Conservation (phyloP, 1,140 invertebrate species). For the Brachionus calyciflorus region DNA sequence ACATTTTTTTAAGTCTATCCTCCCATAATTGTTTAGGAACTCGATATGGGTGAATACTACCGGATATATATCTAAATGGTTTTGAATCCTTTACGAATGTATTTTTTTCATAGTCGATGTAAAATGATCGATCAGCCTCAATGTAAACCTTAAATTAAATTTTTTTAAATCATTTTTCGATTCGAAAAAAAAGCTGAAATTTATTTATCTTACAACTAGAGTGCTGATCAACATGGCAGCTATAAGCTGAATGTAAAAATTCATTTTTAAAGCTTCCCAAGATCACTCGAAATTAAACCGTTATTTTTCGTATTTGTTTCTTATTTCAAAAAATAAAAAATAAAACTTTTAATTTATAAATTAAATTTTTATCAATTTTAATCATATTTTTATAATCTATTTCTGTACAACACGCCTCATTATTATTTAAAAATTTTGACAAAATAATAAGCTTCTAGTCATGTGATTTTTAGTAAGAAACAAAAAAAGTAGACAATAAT, state of each 20-base stretch:
- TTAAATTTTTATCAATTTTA: too few species aligned
- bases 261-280: too few species aligned
- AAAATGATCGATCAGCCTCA: slow-evolving; percentile 54
- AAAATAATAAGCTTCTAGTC: too few species aligned
- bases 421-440: too few species aligned
- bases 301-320: too few species aligned
- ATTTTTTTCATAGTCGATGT: slow-evolving; percentile 72
- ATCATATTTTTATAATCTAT: too few species aligned
- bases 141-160: not conserved
- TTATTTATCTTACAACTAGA: not conserved
- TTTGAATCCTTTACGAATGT: slow-evolving; percentile 77
- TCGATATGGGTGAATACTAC: slow-evolving; percentile 87
- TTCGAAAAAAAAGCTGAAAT: not conserved
- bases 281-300: too few species aligned
- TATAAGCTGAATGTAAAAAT: not conserved
- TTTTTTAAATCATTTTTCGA: not conserved
- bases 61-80: slow-evolving; percentile 77
- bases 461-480: too few species aligned
- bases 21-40: slow-evolving; percentile 77
- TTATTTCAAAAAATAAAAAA: too few species aligned
- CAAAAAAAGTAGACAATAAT: too few species aligned
- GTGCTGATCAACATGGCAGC: not conserved
- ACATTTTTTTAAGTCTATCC: slow-evolving; percentile 75
- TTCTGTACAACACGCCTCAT: too few species aligned
- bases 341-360: too few species aligned